phyloP scores from a whole-genome alignment of 2,113 vertebrate genomes.

The Aythya baeri region DNA sequence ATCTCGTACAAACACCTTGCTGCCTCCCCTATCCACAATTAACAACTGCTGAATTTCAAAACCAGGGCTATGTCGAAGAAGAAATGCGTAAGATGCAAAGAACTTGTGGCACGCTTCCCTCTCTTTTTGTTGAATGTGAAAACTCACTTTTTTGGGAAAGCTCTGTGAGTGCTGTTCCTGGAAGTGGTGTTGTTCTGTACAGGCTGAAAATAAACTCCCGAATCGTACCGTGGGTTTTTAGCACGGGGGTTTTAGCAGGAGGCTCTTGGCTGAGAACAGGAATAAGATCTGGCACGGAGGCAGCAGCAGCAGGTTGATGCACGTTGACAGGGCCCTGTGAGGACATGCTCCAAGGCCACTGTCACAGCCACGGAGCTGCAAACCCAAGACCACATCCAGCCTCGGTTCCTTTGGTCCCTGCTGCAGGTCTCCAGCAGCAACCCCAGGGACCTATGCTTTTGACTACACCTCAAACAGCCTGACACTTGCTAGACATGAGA shows the following conservation, averaged over 20 bases:
- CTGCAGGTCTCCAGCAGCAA: background rate
- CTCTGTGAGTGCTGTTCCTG: background rate
- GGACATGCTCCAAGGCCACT: no score
- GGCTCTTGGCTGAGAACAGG: background rate
- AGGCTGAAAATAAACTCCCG: conserved; percentile 33
- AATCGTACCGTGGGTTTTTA: background rate
- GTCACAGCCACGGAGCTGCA: no score
- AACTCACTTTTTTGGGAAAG: background rate
- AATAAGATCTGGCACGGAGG: background rate
- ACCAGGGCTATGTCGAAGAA: background rate
- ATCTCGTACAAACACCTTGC: background rate
- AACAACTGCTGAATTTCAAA: background rate
- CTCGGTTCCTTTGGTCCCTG: background rate
- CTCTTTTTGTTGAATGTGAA: background rate
- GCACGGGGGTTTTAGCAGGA: background rate
- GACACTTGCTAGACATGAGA: background rate
- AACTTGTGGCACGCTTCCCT: fast-evolving
- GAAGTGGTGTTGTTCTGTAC: background rate
- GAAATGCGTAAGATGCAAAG: fast-evolving
- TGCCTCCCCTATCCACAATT: fast-evolving
- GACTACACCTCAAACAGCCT: background rate
- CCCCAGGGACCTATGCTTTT: background rate
- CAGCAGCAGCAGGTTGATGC: background rate
- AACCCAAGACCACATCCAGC: no score
- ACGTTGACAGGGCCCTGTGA: no score